Conservation (phyloP, 2,888 invertebrate genomes). For the Trissolcus japonicus region DNA sequence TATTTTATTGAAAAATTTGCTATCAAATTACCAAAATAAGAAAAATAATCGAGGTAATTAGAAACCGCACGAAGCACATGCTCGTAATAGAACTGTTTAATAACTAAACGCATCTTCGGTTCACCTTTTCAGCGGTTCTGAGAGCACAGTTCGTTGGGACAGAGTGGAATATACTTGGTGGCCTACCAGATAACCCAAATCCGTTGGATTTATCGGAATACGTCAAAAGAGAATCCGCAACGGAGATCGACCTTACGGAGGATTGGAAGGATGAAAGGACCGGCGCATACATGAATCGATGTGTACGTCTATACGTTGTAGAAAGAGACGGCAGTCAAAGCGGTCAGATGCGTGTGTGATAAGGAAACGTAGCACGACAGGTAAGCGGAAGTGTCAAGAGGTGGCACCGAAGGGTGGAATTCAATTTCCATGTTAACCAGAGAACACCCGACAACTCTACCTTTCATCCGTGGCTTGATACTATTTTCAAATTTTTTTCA, state of each 20-base stretch:
- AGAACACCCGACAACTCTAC: conserved; percentile 55
- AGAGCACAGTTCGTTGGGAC: conserved; percentile 27
- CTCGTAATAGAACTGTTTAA: conserved; percentile 34
- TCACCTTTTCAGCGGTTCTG: conserved; percentile 29
- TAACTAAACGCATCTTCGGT: conserved; percentile 36
- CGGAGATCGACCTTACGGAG: conserved; percentile 50
- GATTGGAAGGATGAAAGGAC: conserved; percentile 53
- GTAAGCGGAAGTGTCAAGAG: conserved; percentile 59
- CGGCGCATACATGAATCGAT: conserved; percentile 12
- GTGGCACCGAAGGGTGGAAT: conserved; percentile 65
- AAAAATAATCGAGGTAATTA: conserved; percentile 19
- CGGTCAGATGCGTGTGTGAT: conserved; percentile 40
- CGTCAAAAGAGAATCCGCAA: conserved; percentile 54
- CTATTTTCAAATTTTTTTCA: conserved; percentile 47
- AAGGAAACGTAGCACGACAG: conserved; percentile 41
- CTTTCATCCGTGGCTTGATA: conserved; percentile 49
- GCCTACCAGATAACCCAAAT: conserved; percentile 61
- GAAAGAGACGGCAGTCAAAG: conserved; percentile 35
- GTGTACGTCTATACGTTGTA: conserved; percentile 9
- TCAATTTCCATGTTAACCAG: conserved; percentile 69
- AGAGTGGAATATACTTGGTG: conserved; percentile 46
- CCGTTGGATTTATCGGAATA: conserved; percentile 60
- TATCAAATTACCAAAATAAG: no score
- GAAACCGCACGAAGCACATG: conserved; percentile 19
- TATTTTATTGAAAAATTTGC: no score